Evolutionary conservation across 37 sponge, comb jelly and placozoan genomes (phyloP), one percentile per base, ranked within the genome.

Genomic region (Hexactinellida sp.): DNA sequence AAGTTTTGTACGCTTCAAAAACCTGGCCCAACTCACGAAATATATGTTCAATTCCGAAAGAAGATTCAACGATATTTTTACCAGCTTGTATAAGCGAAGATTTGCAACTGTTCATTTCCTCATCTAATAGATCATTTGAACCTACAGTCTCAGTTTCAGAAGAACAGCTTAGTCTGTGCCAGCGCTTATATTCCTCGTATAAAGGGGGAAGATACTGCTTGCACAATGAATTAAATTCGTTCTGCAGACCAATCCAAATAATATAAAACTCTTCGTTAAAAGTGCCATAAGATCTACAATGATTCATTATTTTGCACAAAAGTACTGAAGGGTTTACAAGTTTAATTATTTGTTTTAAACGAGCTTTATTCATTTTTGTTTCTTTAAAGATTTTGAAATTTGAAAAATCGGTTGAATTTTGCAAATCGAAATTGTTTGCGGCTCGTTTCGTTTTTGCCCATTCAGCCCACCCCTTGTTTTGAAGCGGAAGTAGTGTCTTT

Each of bases 401-500:
- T 41, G 5, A 5, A 16, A 41, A 41, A 41, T 1, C 24, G 25
- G 36, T 13, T 16, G n/a, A 83, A 76, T 84, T 54, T 84, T 0
- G 83, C 63, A 54, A 30, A 55, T 55, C 84, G 54, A 54, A 54
- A 54, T 41, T 41, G 47, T 41, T 41, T 41, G 13, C 5, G 47
- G 47, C 47, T 41, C 47, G 47, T 41, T 41, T 41, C 10, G 47
- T 13, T 41, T 41, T 41, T 41, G 47, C 47, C 47, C 47, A 41
- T 24, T 88, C 55, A 83, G 84, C 83, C 28, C 36, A 54, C 10
- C 10, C 47, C 35, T 19, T 0, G 1, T 76, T 55, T 83, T 88
- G 88, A 21, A 88, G 51, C 7, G 84, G 88, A 37, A 88, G 88
- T 36, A 88, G 1, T 36, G 54, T 1, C 54, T 83, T 24, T 35